Evolutionary conservation across 92 coral and sea anemone genomes (phyloP).

Genomic region (Anthopleura xanthogrammica): DNA sequence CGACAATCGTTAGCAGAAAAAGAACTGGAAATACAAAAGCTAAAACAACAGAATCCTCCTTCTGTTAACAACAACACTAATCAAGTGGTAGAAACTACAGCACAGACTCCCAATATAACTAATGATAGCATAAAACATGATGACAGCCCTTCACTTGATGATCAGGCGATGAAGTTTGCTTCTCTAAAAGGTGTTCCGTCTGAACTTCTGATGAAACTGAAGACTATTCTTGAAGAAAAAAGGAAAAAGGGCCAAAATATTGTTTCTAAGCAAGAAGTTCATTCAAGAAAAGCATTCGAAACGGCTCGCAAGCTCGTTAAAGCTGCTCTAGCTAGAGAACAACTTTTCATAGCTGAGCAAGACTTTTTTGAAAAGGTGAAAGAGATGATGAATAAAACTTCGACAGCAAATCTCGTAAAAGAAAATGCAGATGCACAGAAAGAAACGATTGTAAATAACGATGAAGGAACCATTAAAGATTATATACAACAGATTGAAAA

Average conservation of each 20-base stretch:
- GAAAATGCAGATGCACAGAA: background rate
- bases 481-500: conserved; percentile 19
- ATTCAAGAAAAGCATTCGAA: conserved; percentile 80
- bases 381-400: conserved; percentile 77
- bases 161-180: conserved; percentile 10
- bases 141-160: background rate
- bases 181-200: conserved; percentile 31
- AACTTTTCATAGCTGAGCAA: conserved; percentile 74
- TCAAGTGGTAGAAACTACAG: background rate
- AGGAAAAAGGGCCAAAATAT: background rate
- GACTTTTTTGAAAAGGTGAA: conserved; percentile 76
- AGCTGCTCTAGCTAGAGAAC: conserved; percentile 81
- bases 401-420: conserved; percentile 8
- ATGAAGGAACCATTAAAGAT: conserved; percentile 15
- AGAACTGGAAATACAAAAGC: conserved; percentile 13
- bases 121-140: background rate
- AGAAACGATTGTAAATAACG: conserved; percentile 19
- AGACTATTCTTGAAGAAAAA: conserved; percentile 7
- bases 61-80: background rate
- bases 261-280: conserved; percentile 60
- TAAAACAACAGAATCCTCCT: background rate
- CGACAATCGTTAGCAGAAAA: conserved; percentile 17
- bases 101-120: background rate
- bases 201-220: conserved; percentile 29
- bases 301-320: conserved; percentile 78